Percentiles rank a stretch among this genome's conserved stretches.
phyloP scores from a whole-genome alignment of 1,140 invertebrate species.

The Choristoneura fumiferana region DNA sequence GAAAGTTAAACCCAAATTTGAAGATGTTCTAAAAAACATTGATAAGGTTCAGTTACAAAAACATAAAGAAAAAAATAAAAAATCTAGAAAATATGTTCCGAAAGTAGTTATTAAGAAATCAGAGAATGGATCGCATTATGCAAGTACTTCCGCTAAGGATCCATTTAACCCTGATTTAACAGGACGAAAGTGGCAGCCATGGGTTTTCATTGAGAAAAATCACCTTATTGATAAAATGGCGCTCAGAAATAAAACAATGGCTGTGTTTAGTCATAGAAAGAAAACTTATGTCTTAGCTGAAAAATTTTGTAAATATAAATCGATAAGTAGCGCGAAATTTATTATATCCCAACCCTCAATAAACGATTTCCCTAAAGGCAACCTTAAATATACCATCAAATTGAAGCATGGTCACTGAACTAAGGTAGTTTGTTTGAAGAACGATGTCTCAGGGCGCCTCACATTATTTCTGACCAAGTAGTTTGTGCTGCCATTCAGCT shows the following conservation, averaged over 20 bases:
- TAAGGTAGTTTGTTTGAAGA: conserved; percentile 30
- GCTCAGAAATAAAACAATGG: conserved; percentile 55
- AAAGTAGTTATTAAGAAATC: conserved; percentile 76
- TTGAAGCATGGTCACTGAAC: conserved; percentile 51
- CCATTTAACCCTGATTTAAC: conserved; percentile 62
- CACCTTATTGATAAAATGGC: conserved; percentile 73
- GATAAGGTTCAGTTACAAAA: conserved; percentile 70
- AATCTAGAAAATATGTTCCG: conserved; percentile 58
- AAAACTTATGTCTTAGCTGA: conserved; percentile 61
- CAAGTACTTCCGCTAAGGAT: conserved; percentile 52
- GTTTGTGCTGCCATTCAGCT: conserved; percentile 22
- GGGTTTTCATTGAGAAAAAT: conserved; percentile 72
- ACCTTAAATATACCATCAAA: conserved; percentile 66
- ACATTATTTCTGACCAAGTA: too few relatives aligned
- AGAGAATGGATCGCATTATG: conserved; percentile 71
- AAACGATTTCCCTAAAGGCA: conserved; percentile 42
- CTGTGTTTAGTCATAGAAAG: conserved; percentile 62
- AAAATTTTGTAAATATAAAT: conserved; percentile 67
- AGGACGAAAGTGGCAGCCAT: conserved; percentile 75
- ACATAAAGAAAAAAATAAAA: conserved; percentile 66
- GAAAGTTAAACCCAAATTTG: conserved; percentile 72
- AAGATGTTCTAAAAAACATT: conserved; percentile 75
- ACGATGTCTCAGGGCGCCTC: conserved; percentile 28
- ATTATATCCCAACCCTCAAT: conserved; percentile 58
- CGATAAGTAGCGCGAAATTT: conserved; percentile 59